Conservation (phyloP, 2,888 invertebrate genomes). For the Malacosoma neustria region DNA sequence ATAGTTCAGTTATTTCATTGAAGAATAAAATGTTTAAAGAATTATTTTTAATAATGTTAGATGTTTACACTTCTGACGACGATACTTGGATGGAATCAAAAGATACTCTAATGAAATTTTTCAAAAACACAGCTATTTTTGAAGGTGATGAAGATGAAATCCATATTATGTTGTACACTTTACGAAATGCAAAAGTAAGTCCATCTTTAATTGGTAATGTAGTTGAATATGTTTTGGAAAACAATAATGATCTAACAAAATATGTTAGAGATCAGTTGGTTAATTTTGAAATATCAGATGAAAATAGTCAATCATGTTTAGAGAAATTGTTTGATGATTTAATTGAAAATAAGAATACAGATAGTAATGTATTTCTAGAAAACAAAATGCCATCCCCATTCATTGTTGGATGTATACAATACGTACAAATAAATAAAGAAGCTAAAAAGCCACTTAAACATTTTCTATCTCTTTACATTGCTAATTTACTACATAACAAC, state of each 20-base stretch:
- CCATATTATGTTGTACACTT: constrained; percentile 77
- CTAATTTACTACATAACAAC: constrained; percentile 77
- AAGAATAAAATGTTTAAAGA: constrained; percentile 69
- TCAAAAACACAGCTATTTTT: constrained; percentile 78
- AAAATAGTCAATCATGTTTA: constrained; percentile 35
- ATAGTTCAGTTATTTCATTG: constrained; percentile 67
- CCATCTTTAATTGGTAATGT: constrained; percentile 47
- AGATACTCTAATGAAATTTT: constrained; percentile 69
- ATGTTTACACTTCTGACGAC: constrained; percentile 59
- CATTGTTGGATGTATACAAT: constrained; percentile 57
- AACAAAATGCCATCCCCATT: constrained; percentile 56
- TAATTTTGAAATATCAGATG: constrained; percentile 49
- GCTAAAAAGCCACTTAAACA: constrained; percentile 47
- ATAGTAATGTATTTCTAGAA: constrained; percentile 46
- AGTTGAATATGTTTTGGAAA: constrained; percentile 47
- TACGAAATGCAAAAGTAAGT: constrained; percentile 44
- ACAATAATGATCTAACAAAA: constrained; percentile 39
- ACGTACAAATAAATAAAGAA: constrained; percentile 40
- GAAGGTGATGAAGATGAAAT: constrained; percentile 78
- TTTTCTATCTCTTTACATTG: constrained; percentile 52
- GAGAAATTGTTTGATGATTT: constrained; percentile 53
- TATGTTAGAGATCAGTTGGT: constrained; percentile 46
- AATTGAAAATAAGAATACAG: constrained; percentile 42
- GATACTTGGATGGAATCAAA: constrained; percentile 68
- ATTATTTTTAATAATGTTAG: constrained; percentile 71